Evolutionary conservation across 2,888 invertebrate species (phyloP).

Genomic region (Lacanobia oleracea): DNA sequence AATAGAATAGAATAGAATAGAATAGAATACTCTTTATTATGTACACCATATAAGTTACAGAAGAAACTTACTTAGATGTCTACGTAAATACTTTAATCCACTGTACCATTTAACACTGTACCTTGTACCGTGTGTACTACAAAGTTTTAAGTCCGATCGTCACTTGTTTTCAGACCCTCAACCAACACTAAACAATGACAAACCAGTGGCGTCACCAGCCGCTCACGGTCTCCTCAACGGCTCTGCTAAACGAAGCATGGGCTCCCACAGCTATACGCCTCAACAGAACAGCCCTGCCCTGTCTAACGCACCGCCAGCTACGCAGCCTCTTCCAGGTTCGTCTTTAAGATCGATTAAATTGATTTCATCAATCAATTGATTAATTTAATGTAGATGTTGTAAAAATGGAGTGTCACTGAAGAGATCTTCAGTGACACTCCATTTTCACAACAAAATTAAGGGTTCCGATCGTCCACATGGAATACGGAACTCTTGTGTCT

Average conservation of each 20-base stretch:
- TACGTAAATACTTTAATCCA: no score
- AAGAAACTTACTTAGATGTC: no score
- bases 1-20: no score
- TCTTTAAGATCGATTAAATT: background rate
- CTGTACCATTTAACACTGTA: no score
- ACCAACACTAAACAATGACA: constrained; percentile 72
- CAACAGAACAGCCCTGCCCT: constrained; percentile 90
- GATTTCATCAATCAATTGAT: no score
- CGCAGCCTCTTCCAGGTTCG: constrained; percentile 89
- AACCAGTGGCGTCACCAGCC: constrained; percentile 94
- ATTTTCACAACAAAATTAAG: no score
- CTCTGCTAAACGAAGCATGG: constrained; percentile 92
- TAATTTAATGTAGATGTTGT: background rate
- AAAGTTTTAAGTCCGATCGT: background rate
- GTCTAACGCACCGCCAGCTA: constrained; percentile 87
- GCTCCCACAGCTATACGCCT: constrained; percentile 93
- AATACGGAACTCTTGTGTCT: no score
- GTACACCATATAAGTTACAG: no score
- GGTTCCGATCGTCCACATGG: no score
- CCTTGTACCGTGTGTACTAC: no score
- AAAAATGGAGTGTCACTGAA: constrained; percentile 13
- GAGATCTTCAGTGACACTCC: no score
- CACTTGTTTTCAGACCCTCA: constrained; percentile 73
- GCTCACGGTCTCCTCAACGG: constrained; percentile 94
- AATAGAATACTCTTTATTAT: no score